Conservation (phyloP, 1,140 invertebrate species). For the Helicorthomorpha holstii region DNA sequence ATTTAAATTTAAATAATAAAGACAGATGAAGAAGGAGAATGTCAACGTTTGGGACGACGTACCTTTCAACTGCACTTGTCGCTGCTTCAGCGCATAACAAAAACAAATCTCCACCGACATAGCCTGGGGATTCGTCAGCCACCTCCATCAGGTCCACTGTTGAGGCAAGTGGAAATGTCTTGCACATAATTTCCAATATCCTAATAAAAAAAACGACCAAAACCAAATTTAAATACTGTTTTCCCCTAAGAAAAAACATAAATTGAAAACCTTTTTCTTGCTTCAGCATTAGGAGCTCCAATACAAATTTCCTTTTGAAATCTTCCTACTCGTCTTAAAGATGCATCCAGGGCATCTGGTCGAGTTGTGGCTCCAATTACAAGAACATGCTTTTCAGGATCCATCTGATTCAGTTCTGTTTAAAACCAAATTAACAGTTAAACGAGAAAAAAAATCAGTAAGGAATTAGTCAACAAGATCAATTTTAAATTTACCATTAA, state of each 20-base stretch:
- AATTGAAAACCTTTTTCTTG: conserved; percentile 32
- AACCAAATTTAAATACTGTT: not conserved
- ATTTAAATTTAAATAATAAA: no score
- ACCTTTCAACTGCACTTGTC: conserved; percentile 61
- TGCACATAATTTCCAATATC: conserved; percentile 39
- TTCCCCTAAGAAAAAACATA: conserved; percentile 2
- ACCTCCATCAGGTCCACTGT: conserved; percentile 52
- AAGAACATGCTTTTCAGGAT: conserved; percentile 50
- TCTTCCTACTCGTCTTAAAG: conserved; percentile 72
- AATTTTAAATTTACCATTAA: conserved; percentile 49
- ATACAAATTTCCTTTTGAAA: conserved; percentile 82
- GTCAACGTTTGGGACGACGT: no score
- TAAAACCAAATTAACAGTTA: not conserved
- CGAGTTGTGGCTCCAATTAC: conserved; percentile 91
- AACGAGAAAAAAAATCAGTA: not conserved
- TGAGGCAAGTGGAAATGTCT: conserved; percentile 42
- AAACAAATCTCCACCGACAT: conserved; percentile 85
- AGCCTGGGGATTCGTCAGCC: conserved; percentile 80
- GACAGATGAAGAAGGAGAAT: no score
- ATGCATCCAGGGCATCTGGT: conserved; percentile 82
- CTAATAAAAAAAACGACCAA: conserved; percentile 14
- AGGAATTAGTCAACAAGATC: not conserved
- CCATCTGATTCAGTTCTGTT: conserved; percentile 36
- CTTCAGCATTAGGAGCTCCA: conserved; percentile 74
- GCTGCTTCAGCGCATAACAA: conserved; percentile 72